These are phyloP conservation scores for Drosophila rufa DNA, from an alignment of 1,140 invertebrate genomes.

Conservation along the genomic window DNA sequence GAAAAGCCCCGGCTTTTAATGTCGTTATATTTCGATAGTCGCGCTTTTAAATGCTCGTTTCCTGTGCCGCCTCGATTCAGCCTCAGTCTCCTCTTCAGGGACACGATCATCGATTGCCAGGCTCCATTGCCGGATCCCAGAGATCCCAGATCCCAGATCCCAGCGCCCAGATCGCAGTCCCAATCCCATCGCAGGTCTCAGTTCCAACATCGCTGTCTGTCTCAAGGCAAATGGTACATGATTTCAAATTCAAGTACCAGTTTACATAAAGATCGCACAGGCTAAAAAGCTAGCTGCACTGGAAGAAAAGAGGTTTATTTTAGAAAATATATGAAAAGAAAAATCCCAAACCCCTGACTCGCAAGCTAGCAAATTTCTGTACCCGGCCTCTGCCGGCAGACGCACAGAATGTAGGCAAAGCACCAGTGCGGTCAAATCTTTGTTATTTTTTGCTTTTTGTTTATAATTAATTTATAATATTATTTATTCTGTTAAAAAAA, in stretches of 20 bases:
- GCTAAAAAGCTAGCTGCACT: slow-evolving; percentile 50
- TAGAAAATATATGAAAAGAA: neutral
- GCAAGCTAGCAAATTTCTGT: no score
- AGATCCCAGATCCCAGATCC: slow-evolving; percentile 30
- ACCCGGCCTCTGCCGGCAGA: no score
- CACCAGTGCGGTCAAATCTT: neutral
- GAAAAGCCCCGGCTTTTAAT: slow-evolving; percentile 42
- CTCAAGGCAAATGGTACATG: slow-evolving; percentile 84
- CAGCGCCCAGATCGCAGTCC: slow-evolving; percentile 9
- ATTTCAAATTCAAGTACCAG: slow-evolving; percentile 84
- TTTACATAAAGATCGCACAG: slow-evolving; percentile 74
- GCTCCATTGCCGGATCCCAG: slow-evolving; percentile 34
- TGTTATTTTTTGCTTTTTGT: neutral
- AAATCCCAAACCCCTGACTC: no score
- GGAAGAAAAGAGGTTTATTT: neutral
- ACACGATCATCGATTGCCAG: slow-evolving; percentile 67
- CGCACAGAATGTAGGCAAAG: no score
- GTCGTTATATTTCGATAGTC: slow-evolving; percentile 82
- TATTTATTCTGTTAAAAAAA: neutral
- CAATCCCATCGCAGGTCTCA: slow-evolving; percentile 30
- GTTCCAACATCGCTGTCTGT: slow-evolving; percentile 42
- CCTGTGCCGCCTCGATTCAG: slow-evolving; percentile 59
- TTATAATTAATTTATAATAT: neutral
- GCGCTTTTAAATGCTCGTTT: slow-evolving; percentile 80
- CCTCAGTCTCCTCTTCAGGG: slow-evolving; percentile 55